Base-by-base conservation (phyloP, 2,888 invertebrate genomes). In the Agrochola circellaris region DNA sequence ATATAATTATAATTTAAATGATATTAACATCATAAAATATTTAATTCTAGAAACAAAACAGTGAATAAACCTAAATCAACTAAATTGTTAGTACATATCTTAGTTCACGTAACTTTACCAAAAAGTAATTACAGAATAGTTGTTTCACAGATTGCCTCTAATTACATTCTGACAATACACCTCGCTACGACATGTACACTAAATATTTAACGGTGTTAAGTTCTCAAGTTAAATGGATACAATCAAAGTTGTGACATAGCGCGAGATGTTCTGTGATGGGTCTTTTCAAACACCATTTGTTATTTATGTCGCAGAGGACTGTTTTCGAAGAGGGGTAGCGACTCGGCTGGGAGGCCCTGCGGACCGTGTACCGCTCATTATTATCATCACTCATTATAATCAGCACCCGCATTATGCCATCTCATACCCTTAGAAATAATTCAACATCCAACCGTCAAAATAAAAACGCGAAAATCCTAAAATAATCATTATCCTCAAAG, bases 211-310 rank as follows among this genome's bases (percentile, higher is more conserved):
- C 91, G 86, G 83, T 82, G 75, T 81, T 81, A 89, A 91, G 90
- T 90, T 91, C 85, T 77, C 79, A 90, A 93, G 92, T 92, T 92
- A 92, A 93, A 93, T 93, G 90, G 90, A 88, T 88, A 91, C 91
- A 94, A 93, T 94, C 93, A 94, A 94, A 95, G 92, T 95, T 94
- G 88, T 90, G 90, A 90, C 91, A 87, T 88, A 88, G 87, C 81
- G 87, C 88, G 89, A 89, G 89, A 90, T 87, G 84, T 86, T 88
- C 81, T 85, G 84, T 90, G 91, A 93, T 91, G 90, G 89, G 85
- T 92, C 89, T 93, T 91, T 90, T 89, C 88, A 90, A 93, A 94
- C 93, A 91, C 88, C 91, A 93, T 94, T 92, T 90, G 89, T 92
- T 94, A 94, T 95, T 94, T 89, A 94, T 91, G 90, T 83, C 78